phyloP scores from a whole-genome alignment of 2,113 vertebrate genomes.

The Zosterops lateralis region DNA sequence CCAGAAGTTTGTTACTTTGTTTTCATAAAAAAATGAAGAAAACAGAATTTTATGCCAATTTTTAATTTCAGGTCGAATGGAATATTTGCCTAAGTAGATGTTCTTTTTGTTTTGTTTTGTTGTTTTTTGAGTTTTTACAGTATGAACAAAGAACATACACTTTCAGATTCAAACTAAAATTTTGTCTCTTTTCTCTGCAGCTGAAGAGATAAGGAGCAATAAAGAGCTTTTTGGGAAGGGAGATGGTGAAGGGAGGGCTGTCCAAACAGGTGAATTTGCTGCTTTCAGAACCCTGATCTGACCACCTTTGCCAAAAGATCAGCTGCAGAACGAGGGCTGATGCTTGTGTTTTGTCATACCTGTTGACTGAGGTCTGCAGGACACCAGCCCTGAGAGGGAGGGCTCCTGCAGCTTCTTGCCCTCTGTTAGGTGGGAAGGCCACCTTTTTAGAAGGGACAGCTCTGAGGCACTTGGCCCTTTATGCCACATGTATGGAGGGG shows the following conservation, averaged over 20 bases:
- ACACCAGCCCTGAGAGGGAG: neutral
- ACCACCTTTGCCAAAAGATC: neutral
- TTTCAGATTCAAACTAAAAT: neutral
- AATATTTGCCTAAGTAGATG: neutral
- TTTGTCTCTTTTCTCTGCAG: neutral
- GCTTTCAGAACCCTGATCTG: neutral
- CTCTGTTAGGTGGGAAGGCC: neutral
- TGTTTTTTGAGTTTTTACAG: neutral
- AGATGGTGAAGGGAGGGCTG: neutral
- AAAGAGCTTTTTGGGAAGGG: neutral
- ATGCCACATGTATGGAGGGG: accelerated
- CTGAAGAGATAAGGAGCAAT: neutral
- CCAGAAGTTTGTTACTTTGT: neutral
- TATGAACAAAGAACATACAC: neutral
- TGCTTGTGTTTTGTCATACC: accelerated
- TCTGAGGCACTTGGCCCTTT: neutral
- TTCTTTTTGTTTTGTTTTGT: neutral
- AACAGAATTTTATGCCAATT: neutral
- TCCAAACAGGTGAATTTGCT: neutral
- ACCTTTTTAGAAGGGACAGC: neutral
- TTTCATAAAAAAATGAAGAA: neutral
- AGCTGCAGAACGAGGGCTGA: neutral
- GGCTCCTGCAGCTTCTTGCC: neutral
- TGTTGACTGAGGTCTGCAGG: neutral
- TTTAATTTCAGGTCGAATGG: neutral